Evolutionary conservation across 2,797 vertebrate species (phyloP).

Genomic region (Anguilla megastoma): DNA sequence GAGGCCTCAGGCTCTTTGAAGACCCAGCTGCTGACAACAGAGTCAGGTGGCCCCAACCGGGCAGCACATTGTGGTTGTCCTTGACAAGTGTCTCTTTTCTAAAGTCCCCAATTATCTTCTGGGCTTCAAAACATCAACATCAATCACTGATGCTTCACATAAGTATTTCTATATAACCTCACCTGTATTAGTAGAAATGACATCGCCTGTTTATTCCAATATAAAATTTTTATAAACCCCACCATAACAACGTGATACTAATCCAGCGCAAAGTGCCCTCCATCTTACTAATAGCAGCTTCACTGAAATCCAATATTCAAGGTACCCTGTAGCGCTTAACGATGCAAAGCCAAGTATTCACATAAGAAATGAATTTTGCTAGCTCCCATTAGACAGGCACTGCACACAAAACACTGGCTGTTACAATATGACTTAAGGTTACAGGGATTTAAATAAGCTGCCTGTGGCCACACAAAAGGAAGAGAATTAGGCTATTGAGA

Average conservation of each 20-base stretch:
- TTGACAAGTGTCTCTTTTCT: neutral
- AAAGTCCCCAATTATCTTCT: neutral
- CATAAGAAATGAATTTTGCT: neutral
- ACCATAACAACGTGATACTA: neutral
- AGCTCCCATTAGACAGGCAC: neutral
- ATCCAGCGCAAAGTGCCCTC: neutral
- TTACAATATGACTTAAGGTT: neutral
- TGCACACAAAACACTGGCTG: neutral
- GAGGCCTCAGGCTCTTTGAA: neutral
- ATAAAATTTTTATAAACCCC: neutral
- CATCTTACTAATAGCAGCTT: neutral
- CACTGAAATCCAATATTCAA: constrained; percentile 9
- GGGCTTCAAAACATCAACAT: neutral
- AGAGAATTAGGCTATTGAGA: neutral
- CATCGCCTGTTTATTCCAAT: neutral
- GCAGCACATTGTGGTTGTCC: neutral
- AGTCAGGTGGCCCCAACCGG: neutral
- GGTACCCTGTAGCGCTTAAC: neutral
- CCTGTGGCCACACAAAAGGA: too few relatives aligned
- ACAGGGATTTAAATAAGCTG: neutral
- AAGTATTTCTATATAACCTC: neutral
- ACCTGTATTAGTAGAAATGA: neutral
- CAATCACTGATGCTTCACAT: neutral
- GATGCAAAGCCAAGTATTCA: neutral
- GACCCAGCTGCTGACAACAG: neutral